Percentiles rank a stretch among this genome's conserved stretches.
Conservation (phyloP, 1,140 invertebrate genomes). For the Tetramorium simillimum region DNA sequence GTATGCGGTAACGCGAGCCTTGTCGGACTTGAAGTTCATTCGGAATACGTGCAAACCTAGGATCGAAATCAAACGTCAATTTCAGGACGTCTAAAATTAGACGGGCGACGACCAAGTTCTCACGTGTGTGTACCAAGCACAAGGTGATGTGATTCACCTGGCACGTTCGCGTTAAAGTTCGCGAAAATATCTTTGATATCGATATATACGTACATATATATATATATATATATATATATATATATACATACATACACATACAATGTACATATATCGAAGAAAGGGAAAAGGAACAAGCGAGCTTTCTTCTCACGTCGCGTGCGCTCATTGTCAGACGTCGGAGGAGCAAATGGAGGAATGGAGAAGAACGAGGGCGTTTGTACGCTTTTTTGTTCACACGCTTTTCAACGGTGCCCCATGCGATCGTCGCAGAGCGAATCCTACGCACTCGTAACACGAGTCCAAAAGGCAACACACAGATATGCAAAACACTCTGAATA, state of each 20-base stretch:
- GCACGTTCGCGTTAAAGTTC: background rate
- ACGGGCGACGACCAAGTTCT: slow-evolving; percentile 4
- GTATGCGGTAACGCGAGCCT: background rate
- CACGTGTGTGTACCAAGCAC: background rate
- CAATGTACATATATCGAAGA: too few relatives aligned
- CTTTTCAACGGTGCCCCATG: background rate
- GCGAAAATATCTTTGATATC: background rate
- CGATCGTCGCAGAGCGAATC: background rate
- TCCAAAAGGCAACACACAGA: too few relatives aligned
- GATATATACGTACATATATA: background rate
- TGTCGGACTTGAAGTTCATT: slow-evolving; percentile 10
- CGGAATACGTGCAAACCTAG: background rate
- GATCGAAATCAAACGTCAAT: slow-evolving; percentile 29
- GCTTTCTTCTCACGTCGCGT: too few relatives aligned
- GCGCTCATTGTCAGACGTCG: background rate
- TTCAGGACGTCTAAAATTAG: slow-evolving; percentile 68
- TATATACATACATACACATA: too few relatives aligned
- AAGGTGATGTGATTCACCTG: slow-evolving; percentile 38
- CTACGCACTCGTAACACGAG: background rate
- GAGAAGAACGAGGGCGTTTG: background rate
- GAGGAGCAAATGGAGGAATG: background rate
- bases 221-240: too few relatives aligned
- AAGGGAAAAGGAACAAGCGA: background rate
- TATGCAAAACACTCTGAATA: background rate
- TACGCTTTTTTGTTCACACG: background rate